A percentile compares a stretch with the other conserved stretches of the same genome.
Conservation (phyloP, 2,888 invertebrate species). For the Laothoe populi region DNA sequence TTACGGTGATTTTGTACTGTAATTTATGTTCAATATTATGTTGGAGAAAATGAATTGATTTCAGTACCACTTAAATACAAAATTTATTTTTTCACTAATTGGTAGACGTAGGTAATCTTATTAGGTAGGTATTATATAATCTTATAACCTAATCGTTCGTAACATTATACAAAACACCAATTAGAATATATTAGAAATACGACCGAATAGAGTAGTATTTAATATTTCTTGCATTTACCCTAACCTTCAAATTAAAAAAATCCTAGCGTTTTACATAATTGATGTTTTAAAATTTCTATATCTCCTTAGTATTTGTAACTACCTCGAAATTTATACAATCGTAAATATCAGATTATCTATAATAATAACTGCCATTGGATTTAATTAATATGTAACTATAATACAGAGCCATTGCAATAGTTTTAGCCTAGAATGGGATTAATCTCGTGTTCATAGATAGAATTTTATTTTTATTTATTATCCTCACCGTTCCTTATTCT, state of each 20-base stretch:
- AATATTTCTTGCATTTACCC: slow-evolving; percentile 51
- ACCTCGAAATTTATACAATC: slow-evolving; percentile 56
- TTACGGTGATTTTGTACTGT: neutral
- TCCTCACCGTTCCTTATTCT: slow-evolving; percentile 13
- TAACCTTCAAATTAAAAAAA: slow-evolving; percentile 53
- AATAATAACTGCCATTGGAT: slow-evolving; percentile 45
- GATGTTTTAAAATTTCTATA: slow-evolving; percentile 52
- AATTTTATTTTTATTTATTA: slow-evolving; percentile 55
- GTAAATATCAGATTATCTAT: slow-evolving; percentile 32
- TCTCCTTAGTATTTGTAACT: slow-evolving; percentile 57
- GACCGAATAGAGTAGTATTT: slow-evolving; percentile 49
- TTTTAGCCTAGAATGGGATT: neutral
- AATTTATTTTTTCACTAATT: slow-evolving; percentile 20
- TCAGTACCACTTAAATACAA: slow-evolving; percentile 15
- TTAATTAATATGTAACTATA: neutral
- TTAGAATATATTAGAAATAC: slow-evolving; percentile 61
- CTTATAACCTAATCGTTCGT: slow-evolving; percentile 61
- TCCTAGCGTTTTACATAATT: slow-evolving; percentile 54
- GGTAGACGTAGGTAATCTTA: neutral
- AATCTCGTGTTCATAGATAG: no score
- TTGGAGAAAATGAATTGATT: slow-evolving; percentile 24
- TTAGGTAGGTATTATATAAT: slow-evolving; percentile 46
- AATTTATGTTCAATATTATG: neutral
- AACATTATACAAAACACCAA: slow-evolving; percentile 75
- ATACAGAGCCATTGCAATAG: neutral